Evolutionary conservation across 2,113 vertebrate genomes (phyloP).

Genomic region (Podocnemis expansa): DNA sequence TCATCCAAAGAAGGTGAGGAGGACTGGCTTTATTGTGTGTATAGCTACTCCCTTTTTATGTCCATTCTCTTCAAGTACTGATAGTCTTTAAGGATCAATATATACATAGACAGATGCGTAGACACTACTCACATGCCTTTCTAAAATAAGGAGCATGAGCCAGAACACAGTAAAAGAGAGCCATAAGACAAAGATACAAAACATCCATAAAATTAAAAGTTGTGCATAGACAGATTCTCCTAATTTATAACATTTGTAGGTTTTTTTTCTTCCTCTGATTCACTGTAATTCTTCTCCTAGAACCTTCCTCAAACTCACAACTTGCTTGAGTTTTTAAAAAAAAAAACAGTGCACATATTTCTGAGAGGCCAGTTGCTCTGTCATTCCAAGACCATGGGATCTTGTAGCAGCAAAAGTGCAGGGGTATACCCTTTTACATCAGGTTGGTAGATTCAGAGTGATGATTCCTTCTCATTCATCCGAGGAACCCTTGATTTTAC

Average conservation of each 20-base stretch:
- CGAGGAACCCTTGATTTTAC: background rate
- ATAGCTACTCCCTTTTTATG: background rate
- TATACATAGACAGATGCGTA: background rate
- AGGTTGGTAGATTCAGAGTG: background rate
- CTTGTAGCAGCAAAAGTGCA: background rate
- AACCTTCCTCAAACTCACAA: background rate
- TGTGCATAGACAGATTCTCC: background rate
- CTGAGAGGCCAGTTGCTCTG: background rate
- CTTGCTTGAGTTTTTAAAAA: background rate
- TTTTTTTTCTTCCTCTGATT: background rate
- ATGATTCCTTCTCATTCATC: background rate
- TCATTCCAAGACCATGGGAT: background rate
- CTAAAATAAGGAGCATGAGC: background rate
- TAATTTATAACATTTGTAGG: background rate
- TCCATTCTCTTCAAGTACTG: background rate
- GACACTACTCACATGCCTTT: background rate
- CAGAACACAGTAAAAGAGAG: background rate
- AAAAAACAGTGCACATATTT: background rate
- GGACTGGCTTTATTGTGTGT: background rate
- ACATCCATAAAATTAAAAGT: background rate
- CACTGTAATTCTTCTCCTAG: background rate
- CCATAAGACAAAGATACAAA: background rate
- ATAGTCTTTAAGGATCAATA: background rate
- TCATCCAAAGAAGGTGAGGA: background rate
- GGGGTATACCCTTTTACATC: background rate